Base-by-base conservation (phyloP, 2,888 invertebrate species). In the Caenorhabditis sulstoni region DNA sequence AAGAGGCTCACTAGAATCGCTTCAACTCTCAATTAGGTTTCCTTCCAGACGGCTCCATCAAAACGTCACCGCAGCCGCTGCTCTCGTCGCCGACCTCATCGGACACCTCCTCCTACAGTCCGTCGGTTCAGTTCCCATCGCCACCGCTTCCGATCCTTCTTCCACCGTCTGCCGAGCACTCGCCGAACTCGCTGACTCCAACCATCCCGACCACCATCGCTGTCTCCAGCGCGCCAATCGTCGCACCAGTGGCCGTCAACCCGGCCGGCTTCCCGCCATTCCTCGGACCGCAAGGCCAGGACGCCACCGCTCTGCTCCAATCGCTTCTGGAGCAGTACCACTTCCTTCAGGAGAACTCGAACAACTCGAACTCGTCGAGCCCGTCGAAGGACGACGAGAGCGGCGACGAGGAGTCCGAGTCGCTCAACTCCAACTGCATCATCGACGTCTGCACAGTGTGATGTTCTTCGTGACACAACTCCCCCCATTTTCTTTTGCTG, bases 391-490 rank as follows among this genome's bases (percentile, higher is more conserved):
- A 70, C 11, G 77, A 66, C 5, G 77, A 70, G 3, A 67, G 62
- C 23, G 61, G 65, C 11, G 74, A 79, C 52, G 68, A 75, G 12
- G 74, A 70, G 18, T 18, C 39, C n/a, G 65, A 75, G 35, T 49
- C 49, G 47, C 44, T 78, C 23, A 66, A 74, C 45, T 67, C 80
- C 1, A 81, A 83, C 52, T 52, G 67, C 23, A 78, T 83, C 22
- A 83, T 83, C 35, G 83, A 83, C 53, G 83, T 83, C 5, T 79
- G 78, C 58, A 67, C 81, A 16, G 81, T 83, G 14, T 83, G 62
- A 71, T 57, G 18, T 37, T 41, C 23, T 12, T 55, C 22, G 37
- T 49, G 52, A 22, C 16, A 9, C 35, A 16, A 45, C 39, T 37
- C 16, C 66, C 65, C n/a, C n/a, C n/a, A n/a, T n/a, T n/a, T n/a